phyloP scores from a whole-genome alignment of 2,888 invertebrate genomes.

The Eumacrocentrus americanus region DNA sequence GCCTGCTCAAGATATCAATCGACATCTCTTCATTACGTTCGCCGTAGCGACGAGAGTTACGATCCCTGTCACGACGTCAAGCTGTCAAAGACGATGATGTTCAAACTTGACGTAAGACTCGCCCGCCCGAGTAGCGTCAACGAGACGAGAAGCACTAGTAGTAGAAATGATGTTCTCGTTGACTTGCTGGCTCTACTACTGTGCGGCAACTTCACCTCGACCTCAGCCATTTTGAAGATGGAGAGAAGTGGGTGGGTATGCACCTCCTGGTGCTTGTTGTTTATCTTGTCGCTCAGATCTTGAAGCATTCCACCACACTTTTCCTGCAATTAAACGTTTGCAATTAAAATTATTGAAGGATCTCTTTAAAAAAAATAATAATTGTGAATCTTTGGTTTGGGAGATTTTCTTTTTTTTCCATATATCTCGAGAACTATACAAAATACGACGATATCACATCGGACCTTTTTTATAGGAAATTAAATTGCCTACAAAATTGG shows the following conservation, averaged over 20 bases:
- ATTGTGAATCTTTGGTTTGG: too few relatives aligned
- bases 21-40: slow-evolving; percentile 22
- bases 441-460: too few relatives aligned
- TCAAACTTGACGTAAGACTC: slow-evolving; percentile 28
- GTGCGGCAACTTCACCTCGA: slow-evolving; percentile 83
- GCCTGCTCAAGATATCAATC: neutral
- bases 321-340: slow-evolving; percentile 68
- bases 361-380: neutral
- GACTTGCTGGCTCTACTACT: slow-evolving; percentile 60
- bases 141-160: slow-evolving; percentile 39
- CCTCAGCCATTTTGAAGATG: slow-evolving; percentile 91
- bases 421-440: too few relatives aligned
- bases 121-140: slow-evolving; percentile 33
- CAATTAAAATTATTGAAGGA: neutral
- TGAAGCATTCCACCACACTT: slow-evolving; percentile 83
- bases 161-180: slow-evolving; percentile 28
- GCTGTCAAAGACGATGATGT: slow-evolving; percentile 30
- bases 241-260: slow-evolving; percentile 86
- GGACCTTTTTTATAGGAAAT: too few relatives aligned
- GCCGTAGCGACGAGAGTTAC: slow-evolving; percentile 25
- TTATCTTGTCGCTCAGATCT: slow-evolving; percentile 82
- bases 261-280: slow-evolving; percentile 82
- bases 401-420: too few relatives aligned
- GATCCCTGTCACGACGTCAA: slow-evolving; percentile 51
- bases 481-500: too few relatives aligned